Evolutionary conservation across 1,140 invertebrate species (phyloP).

Genomic region (Micrasema longulum): DNA sequence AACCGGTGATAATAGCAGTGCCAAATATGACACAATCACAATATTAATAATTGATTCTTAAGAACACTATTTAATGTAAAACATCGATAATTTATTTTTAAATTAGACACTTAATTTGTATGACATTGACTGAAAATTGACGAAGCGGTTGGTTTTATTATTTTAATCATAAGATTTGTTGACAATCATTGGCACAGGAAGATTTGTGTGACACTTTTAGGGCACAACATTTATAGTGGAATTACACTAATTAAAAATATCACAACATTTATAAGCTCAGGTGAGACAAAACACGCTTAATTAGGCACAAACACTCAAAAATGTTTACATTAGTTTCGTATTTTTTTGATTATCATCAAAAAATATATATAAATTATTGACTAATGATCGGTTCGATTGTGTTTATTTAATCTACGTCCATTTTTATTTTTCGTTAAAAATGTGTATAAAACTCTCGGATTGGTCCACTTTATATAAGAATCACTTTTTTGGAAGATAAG

Average conservation of each 20-base stretch:
- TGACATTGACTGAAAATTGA: conserved; percentile 28
- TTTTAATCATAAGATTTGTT: conserved; percentile 47
- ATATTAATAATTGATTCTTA: conserved; percentile 16
- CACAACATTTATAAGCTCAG: conserved; percentile 52
- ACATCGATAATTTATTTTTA: conserved; percentile 3
- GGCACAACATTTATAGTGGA: conserved; percentile 21
- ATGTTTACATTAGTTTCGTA: not conserved
- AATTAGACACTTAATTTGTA: conserved; percentile 5
- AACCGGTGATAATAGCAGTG: not conserved
- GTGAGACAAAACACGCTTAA: conserved; percentile 11
- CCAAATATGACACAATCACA: conserved; percentile 27
- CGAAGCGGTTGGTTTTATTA: conserved; percentile 15
- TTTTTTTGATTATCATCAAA: not conserved
- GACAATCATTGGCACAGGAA: conserved; percentile 35
- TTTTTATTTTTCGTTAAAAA: not conserved
- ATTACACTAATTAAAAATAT: conserved; percentile 52
- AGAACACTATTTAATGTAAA: conserved; percentile 5
- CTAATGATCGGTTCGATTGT: not conserved
- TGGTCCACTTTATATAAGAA: conserved; percentile 11
- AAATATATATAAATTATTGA: too few relatives aligned
- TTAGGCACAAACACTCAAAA: conserved; percentile 26
- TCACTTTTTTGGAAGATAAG: conserved; percentile 3
- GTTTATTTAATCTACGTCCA: too few relatives aligned
- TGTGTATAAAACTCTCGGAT: conserved; percentile 1
- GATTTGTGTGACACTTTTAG: conserved; percentile 12